Evolutionary conservation across 2,113 vertebrate species (phyloP).

Genomic region (Amblyornis subalaris): DNA sequence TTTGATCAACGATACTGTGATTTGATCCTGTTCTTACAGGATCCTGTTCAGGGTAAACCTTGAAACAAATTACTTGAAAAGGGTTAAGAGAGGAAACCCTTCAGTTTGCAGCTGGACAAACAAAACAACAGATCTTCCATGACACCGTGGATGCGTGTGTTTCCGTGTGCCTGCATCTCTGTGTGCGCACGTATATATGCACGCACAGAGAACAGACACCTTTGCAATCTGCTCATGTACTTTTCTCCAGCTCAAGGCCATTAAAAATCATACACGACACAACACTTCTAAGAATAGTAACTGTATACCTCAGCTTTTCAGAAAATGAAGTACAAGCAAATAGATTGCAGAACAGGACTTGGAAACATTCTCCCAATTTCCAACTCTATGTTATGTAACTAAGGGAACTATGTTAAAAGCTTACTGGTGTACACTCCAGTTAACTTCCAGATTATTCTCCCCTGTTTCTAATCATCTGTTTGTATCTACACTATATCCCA

Average conservation of each 20-base stretch:
- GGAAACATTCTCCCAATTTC: neutral
- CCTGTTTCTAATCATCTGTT: neutral
- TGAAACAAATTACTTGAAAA: neutral
- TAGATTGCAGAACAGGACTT: neutral
- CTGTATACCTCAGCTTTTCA: neutral
- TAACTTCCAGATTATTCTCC: neutral
- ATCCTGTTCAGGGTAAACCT: neutral
- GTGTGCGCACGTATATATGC: accelerated
- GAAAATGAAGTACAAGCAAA: neutral
- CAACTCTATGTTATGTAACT: neutral
- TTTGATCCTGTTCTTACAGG: neutral
- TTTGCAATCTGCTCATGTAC: neutral
- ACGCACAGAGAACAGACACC: neutral
- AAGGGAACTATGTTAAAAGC: neutral
- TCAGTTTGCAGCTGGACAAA: neutral
- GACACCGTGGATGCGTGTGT: neutral
- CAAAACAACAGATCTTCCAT: neutral
- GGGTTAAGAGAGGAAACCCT: neutral
- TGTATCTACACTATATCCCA: neutral
- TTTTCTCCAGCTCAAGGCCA: neutral
- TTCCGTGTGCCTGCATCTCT: neutral
- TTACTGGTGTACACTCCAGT: neutral
- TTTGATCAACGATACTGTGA: neutral
- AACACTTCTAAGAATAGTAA: neutral
- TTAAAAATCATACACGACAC: neutral